Conservation (phyloP, 2,797 vertebrate species). For the Tiaroga cobitis region DNA sequence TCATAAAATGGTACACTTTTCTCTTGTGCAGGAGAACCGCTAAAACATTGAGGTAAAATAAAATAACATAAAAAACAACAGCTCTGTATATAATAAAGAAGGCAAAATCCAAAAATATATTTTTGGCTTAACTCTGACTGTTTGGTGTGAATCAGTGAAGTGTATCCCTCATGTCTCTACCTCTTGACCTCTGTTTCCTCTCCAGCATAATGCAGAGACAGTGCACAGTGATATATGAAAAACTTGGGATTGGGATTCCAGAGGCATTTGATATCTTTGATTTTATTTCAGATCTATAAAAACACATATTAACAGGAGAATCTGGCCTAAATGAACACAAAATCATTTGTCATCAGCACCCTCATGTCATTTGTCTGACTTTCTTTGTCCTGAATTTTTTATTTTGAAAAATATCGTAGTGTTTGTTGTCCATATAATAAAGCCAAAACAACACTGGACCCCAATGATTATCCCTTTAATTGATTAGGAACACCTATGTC, state of each 20-base stretch:
- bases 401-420: neutral
- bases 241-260: slow-evolving; percentile 4
- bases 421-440: neutral
- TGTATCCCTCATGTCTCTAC: neutral
- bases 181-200: neutral
- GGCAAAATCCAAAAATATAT: neutral
- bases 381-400: neutral
- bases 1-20: neutral
- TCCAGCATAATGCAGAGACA: neutral
- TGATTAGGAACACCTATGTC: neutral
- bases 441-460: neutral
- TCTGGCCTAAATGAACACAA: slow-evolving; percentile 8
- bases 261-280: neutral
- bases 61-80: neutral
- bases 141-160: neutral
- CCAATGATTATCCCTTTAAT: neutral
- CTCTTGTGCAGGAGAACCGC: neutral
- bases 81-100: neutral
- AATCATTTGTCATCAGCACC: neutral
- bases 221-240: neutral
- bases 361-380: neutral
- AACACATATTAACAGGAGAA: neutral
- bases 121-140: neutral
- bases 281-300: neutral
- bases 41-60: neutral